Percentiles rank a stretch among this genome's conserved stretches.
phyloP scores from a whole-genome alignment of 2,888 invertebrate species.

The Drosophila dives region DNA sequence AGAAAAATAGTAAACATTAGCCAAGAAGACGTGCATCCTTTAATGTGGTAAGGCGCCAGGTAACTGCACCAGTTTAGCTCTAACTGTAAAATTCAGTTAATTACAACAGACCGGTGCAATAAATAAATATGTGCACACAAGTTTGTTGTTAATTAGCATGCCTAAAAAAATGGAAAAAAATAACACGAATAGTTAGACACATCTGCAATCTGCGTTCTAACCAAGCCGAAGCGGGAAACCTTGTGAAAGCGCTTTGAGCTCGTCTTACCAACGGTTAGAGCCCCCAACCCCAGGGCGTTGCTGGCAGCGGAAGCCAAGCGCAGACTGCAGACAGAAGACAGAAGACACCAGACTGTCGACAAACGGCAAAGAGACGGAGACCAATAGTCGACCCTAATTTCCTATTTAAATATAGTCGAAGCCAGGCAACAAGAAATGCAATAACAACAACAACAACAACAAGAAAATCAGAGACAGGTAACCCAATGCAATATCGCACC shows the following conservation, averaged over 20 bases:
- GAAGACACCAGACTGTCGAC: conserved; percentile 4
- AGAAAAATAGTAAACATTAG: conserved; percentile 67
- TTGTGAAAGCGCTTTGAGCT: conserved; percentile 57
- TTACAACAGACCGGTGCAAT: conserved; percentile 32
- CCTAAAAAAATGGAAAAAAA: not conserved
- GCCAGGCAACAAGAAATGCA: conserved; percentile 43
- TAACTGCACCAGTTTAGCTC: conserved; percentile 51
- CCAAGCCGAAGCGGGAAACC: conserved; percentile 54
- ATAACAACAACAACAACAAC: conserved; percentile 21
- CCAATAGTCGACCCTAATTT: conserved; percentile 65
- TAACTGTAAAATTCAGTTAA: conserved; percentile 64
- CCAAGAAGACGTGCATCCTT: conserved; percentile 54
- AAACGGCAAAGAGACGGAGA: conserved; percentile 5
- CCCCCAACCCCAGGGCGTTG: conserved; percentile 21
- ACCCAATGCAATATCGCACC: conserved; percentile 57
- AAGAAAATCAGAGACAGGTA: conserved; percentile 28
- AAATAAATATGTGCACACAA: conserved; percentile 43
- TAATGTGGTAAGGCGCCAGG: conserved; percentile 37
- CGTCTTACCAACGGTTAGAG: conserved; percentile 27
- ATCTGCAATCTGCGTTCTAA: conserved; percentile 29
- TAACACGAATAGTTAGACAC: conserved; percentile 21
- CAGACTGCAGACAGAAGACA: conserved; percentile 20
- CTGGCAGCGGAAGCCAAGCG: conserved; percentile 56
- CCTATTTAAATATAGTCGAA: conserved; percentile 66
- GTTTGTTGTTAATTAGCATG: conserved; percentile 59